Percentiles rank a stretch among this genome's conserved stretches.
phyloP scores from a whole-genome alignment of 2,797 vertebrate genomes.

The Enteromius paludinosus region DNA sequence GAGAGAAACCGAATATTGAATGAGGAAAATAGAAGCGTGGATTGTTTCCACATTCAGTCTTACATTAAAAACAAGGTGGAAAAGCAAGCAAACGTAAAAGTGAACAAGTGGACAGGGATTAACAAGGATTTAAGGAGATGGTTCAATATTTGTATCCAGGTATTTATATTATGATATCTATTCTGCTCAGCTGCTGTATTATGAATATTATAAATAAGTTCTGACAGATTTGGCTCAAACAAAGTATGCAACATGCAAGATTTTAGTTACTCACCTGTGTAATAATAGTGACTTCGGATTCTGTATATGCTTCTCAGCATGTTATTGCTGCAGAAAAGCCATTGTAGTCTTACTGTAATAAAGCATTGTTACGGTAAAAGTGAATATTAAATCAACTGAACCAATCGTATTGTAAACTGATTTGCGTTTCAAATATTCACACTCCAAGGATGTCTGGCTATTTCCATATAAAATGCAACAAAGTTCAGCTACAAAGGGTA shows the following conservation, averaged over 20 bases:
- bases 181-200: neutral
- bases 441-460: neutral
- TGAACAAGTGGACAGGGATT: neutral
- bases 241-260: neutral
- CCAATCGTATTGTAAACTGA: neutral
- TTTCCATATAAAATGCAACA: neutral
- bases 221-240: neutral
- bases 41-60: neutral
- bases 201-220: neutral
- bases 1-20: too few species aligned
- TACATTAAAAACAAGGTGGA: neutral
- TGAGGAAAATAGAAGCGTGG: too few species aligned
- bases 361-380: neutral
- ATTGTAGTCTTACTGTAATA: neutral
- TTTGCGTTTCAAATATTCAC: neutral
- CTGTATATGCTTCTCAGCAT: neutral
- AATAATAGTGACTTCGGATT: neutral
- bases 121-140: neutral
- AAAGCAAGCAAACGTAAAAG: neutral
- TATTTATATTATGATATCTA: neutral
- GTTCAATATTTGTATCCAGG: too few species aligned
- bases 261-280: neutral
- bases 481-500: neutral
- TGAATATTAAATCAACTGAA: neutral
- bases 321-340: neutral